Percentiles rank a stretch among this genome's conserved stretches.
phyloP scores from a whole-genome alignment of 2,113 vertebrate species.

The Natator depressus region DNA sequence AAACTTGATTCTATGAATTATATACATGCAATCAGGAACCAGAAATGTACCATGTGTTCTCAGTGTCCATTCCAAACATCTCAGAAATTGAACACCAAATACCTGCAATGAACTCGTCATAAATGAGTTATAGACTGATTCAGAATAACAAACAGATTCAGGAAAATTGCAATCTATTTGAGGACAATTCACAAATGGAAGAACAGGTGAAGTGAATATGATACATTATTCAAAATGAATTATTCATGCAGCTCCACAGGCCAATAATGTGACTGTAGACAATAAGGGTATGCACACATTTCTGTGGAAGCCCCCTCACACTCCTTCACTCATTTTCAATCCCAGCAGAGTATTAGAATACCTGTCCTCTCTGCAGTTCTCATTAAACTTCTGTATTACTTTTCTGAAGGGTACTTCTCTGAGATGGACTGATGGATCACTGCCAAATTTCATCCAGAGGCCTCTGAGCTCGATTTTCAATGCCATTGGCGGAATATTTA shows the following conservation, averaged over 20 bases:
- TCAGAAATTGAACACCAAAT: constrained; percentile 24
- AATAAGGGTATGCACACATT: background rate
- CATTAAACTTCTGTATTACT: background rate
- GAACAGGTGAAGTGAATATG: constrained; percentile 54
- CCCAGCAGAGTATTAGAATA: background rate
- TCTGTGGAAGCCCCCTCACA: background rate
- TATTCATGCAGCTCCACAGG: constrained; percentile 29
- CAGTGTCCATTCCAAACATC: background rate
- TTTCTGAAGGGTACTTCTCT: background rate
- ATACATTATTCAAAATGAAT: constrained; percentile 50
- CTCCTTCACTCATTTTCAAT: background rate
- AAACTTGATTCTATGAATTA: background rate
- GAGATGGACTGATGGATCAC: background rate
- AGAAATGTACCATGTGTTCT: background rate
- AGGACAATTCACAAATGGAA: constrained; percentile 8
- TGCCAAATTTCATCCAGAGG: background rate
- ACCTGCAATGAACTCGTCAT: constrained; percentile 35
- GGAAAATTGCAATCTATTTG: constrained; percentile 52
- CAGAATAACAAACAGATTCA: constrained; percentile 50
- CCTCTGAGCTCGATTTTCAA: background rate
- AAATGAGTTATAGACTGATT: background rate
- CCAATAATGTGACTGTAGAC: constrained; percentile 25
- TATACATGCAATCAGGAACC: background rate
- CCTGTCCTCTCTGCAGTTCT: background rate
- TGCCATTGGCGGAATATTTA: background rate